Evolutionary conservation across 2,888 invertebrate species (phyloP).

Genomic region (Macropis europaea): DNA sequence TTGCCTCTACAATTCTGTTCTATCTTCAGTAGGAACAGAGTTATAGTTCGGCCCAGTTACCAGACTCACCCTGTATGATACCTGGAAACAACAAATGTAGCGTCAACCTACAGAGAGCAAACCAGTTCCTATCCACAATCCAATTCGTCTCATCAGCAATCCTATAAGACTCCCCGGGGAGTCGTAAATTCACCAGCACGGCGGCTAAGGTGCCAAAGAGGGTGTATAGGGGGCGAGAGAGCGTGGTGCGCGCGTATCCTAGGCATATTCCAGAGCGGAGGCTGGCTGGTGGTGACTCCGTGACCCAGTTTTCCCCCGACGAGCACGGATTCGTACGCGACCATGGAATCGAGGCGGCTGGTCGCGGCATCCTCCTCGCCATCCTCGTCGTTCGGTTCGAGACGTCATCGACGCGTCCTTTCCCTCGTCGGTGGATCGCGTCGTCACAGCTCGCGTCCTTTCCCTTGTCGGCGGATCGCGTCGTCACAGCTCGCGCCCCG

Average conservation of each 20-base stretch:
- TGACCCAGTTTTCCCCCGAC: conserved; percentile 57
- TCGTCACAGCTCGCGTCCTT: neutral
- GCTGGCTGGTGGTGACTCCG: conserved; percentile 41
- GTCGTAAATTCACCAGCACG: too few relatives aligned
- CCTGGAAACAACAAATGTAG: too few relatives aligned
- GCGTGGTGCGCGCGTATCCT: conserved; percentile 11
- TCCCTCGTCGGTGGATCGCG: neutral
- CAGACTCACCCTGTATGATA: too few relatives aligned
- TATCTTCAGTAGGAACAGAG: too few relatives aligned
- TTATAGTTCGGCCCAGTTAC: too few relatives aligned
- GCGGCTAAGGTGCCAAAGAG: neutral
- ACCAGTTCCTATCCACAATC: too few relatives aligned
- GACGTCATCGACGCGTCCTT: conserved; percentile 29
- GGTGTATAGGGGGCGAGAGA: neutral
- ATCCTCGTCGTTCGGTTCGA: conserved; percentile 13
- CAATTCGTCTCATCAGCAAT: too few relatives aligned
- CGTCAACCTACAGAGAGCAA: too few relatives aligned
- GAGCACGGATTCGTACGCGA: conserved; percentile 31
- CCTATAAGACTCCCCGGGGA: too few relatives aligned
- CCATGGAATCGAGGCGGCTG: conserved; percentile 35
- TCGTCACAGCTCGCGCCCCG: neutral
- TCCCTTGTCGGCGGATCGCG: neutral
- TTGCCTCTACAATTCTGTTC: too few relatives aligned
- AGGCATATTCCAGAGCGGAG: conserved; percentile 13
- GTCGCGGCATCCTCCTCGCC: neutral